Conservation (phyloP, 1,140 invertebrate genomes). For the Zaprionus tsacasi region DNA sequence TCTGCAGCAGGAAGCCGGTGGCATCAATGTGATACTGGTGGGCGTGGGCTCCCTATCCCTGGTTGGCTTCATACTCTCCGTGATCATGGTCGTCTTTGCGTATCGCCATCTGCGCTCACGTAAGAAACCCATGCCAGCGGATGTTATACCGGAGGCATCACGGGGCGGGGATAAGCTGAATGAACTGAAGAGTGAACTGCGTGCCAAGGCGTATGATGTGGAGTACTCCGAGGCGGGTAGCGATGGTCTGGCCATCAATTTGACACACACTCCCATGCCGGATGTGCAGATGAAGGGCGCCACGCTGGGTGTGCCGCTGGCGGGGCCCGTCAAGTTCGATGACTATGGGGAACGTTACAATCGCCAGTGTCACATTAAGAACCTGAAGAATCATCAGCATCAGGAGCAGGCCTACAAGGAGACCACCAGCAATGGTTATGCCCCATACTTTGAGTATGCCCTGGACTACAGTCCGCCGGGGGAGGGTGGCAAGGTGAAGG, state of each 20-base stretch:
- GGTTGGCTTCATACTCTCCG: constrained; percentile 75
- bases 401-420: constrained; percentile 84
- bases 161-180: constrained; percentile 95
- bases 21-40: constrained; percentile 70
- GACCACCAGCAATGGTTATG: constrained; percentile 93
- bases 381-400: constrained; percentile 83
- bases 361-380: constrained; percentile 72
- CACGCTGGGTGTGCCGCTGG: constrained; percentile 87
- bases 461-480: constrained; percentile 93
- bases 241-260: constrained; percentile 76
- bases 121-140: constrained; percentile 82
- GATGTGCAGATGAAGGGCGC: constrained; percentile 84
- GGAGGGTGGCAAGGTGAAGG: constrained; percentile 53
- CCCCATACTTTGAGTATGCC: constrained; percentile 94
- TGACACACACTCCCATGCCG: constrained; percentile 72
- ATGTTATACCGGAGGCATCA: constrained; percentile 87
- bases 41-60: constrained; percentile 74
- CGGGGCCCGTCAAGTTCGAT: constrained; percentile 91
- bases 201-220: constrained; percentile 90
- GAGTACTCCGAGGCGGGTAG: constrained; percentile 85
- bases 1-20: constrained; percentile 90
- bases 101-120: constrained; percentile 69
- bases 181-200: constrained; percentile 94
- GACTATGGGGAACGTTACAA: constrained; percentile 87
- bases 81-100: constrained; percentile 77